A percentile compares a stretch with the other conserved stretches of the same genome.
Conservation (phyloP, 2,888 invertebrate genomes). For the Aspidiotus destructor region DNA sequence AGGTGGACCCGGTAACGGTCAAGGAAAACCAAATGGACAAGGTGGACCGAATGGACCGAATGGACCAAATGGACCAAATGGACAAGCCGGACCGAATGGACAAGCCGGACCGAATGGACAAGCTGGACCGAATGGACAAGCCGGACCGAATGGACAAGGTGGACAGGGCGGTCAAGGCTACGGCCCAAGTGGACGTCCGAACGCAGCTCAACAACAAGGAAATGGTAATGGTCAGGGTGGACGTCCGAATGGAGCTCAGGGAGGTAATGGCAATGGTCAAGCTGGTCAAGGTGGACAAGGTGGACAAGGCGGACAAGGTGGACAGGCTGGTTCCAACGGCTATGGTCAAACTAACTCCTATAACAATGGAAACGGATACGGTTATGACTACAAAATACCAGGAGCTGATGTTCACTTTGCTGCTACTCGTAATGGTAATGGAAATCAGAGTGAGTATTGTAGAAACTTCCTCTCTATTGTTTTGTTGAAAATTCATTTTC, state of each 20-base stretch:
- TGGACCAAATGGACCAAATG: no score
- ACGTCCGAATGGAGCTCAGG: no score
- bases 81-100: no score
- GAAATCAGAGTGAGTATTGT: conserved; percentile 3
- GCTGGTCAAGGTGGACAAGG: conserved; percentile 10
- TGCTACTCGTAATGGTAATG: conserved; percentile 8
- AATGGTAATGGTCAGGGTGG: conserved; percentile 1
- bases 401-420: conserved; percentile 34
- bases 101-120: neutral
- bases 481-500: no score
- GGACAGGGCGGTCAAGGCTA: neutral
- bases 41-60: no score
- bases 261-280: neutral
- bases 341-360: conserved; percentile 21
- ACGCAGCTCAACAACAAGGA: neutral
- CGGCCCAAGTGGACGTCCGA: conserved; percentile 13
- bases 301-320: neutral
- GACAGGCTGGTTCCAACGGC: neutral
- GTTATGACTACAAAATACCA: conserved; percentile 35
- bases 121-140: neutral
- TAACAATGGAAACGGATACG: conserved; percentile 33
- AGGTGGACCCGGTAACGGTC: no score
- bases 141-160: neutral
- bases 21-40: no score
- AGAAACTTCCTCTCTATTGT: no score